phyloP scores from a whole-genome alignment of 1,140 invertebrate species.

The Hermetia illucens region DNA sequence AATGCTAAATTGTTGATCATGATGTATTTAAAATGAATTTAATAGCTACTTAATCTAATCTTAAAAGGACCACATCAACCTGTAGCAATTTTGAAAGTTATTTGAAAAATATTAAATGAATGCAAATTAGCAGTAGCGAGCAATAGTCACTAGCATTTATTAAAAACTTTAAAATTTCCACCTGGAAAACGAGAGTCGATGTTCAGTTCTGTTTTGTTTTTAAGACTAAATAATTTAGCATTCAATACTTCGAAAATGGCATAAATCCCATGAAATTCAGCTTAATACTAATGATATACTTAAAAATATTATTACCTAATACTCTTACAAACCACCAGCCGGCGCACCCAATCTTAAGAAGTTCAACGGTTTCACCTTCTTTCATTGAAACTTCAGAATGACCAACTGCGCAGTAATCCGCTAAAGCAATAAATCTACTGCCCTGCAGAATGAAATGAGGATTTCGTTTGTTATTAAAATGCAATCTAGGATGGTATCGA shows the following conservation, averaged over 20 bases:
- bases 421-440: constrained; percentile 65
- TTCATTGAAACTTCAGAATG: constrained; percentile 74
- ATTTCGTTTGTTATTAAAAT: not conserved
- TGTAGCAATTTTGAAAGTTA: too few relatives aligned
- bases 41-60: too few relatives aligned
- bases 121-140: too few relatives aligned
- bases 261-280: too few relatives aligned
- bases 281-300: too few relatives aligned
- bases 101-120: too few relatives aligned
- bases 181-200: not conserved
- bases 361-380: constrained; percentile 76
- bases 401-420: constrained; percentile 82
- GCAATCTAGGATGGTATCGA: not conserved
- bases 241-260: not conserved
- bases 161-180: not conserved
- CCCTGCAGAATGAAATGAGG: constrained; percentile 32
- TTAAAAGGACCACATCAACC: too few relatives aligned
- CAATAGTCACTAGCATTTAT: too few relatives aligned
- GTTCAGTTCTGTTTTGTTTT: not conserved
- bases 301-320: constrained; percentile 38
- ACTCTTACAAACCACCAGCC: constrained; percentile 93
- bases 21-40: too few relatives aligned
- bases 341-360: constrained; percentile 81
- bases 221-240: not conserved
- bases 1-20: too few relatives aligned